Conservation (phyloP, 2,113 vertebrate genomes). For the Nymphicus hollandicus region DNA sequence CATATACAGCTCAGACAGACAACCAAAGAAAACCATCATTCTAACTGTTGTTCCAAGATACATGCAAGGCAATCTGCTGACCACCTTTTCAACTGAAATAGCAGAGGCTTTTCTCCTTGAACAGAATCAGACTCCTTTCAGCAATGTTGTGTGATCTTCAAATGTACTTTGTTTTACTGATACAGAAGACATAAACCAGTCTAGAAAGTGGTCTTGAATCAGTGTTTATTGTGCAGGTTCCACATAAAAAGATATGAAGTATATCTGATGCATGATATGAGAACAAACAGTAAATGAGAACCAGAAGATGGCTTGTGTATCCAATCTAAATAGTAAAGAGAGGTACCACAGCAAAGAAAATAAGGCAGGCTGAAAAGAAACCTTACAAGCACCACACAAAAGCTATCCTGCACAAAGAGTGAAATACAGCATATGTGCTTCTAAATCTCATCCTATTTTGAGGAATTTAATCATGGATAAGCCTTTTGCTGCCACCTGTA, state of each 20-base stretch:
- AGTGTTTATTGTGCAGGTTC: neutral
- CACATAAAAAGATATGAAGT: neutral
- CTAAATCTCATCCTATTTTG: slow-evolving; percentile 5
- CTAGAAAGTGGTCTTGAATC: neutral
- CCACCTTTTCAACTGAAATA: neutral
- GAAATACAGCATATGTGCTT: neutral
- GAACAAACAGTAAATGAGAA: neutral
- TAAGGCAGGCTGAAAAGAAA: neutral
- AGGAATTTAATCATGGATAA: slow-evolving; percentile 19
- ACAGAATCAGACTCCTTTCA: neutral
- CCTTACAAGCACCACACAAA: neutral
- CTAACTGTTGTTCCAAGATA: neutral
- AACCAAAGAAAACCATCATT: neutral
- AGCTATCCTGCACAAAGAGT: neutral
- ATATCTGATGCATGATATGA: neutral
- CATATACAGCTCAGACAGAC: neutral
- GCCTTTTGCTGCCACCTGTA: slow-evolving; percentile 32
- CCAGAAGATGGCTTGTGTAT: neutral
- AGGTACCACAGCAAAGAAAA: neutral
- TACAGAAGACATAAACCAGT: neutral
- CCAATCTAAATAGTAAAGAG: neutral
- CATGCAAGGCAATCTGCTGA: neutral
- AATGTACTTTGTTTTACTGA: neutral
- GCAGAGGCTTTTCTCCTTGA: neutral
- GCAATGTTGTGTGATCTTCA: neutral